Percentiles rank a stretch among this genome's conserved stretches.
Evolutionary conservation across 2,797 vertebrate species (phyloP).

Genomic region (Xiphorhynchus erythropygius): DNA sequence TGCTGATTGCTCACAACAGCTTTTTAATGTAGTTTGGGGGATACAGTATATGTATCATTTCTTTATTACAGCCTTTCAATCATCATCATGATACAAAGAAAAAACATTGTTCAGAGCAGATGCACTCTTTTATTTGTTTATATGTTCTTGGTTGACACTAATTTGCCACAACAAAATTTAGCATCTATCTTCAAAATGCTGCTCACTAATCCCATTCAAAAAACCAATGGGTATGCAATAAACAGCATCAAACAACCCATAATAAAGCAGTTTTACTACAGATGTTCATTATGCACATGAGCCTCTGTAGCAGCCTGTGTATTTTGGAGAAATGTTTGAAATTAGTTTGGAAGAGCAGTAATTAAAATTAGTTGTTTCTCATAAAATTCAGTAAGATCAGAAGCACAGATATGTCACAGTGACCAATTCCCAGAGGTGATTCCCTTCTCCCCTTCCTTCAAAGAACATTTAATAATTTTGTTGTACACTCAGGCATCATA

Average conservation of each 20-base stretch:
- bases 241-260: constrained; percentile 49
- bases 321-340: constrained; percentile 40
- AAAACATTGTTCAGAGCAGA: constrained; percentile 8
- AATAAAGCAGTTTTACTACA: constrained; percentile 55
- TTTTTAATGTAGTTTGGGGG: constrained; percentile 45
- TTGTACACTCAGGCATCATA: not conserved
- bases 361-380: constrained; percentile 21
- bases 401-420: not conserved
- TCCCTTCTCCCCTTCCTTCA: not conserved
- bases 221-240: constrained; percentile 39
- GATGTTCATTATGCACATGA: constrained; percentile 62
- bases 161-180: constrained; percentile 38
- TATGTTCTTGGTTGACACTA: constrained; percentile 28
- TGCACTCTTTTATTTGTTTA: constrained; percentile 29
- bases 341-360: constrained; percentile 52
- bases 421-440: not conserved
- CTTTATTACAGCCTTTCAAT: constrained; percentile 47
- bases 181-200: constrained; percentile 33
- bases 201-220: constrained; percentile 42
- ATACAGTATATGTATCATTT: constrained; percentile 48
- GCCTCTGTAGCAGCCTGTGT: not conserved
- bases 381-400: constrained; percentile 3
- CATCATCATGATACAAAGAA: constrained; percentile 40
- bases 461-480: not conserved
- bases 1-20: constrained; percentile 4